Evolutionary conservation across 1,140 invertebrate genomes (phyloP).

Genomic region (Brachionus koreanus): DNA sequence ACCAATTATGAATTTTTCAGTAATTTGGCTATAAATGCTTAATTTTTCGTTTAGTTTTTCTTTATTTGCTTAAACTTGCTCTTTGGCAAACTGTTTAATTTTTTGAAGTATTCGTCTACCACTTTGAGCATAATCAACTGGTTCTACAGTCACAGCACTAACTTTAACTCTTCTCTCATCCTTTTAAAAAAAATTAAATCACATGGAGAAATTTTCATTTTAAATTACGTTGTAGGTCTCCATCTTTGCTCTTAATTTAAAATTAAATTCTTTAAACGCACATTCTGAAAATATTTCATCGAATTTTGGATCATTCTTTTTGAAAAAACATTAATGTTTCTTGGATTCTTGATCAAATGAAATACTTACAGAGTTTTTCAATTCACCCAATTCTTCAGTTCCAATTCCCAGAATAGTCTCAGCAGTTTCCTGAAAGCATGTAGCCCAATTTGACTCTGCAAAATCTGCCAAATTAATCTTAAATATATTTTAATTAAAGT

Average conservation of each 20-base stretch:
- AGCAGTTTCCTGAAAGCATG: constrained; percentile 79
- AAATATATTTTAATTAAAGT: no score
- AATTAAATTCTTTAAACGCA: constrained; percentile 73
- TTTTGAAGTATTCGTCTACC: constrained; percentile 34
- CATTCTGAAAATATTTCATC: constrained; percentile 68
- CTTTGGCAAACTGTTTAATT: constrained; percentile 40
- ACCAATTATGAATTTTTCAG: background rate
- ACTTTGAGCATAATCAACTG: constrained; percentile 16
- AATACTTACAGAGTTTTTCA: constrained; percentile 51
- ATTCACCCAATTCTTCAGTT: constrained; percentile 68
- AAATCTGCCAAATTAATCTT: constrained; percentile 75
- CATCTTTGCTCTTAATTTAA: constrained; percentile 77
- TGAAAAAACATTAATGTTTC: constrained; percentile 43
- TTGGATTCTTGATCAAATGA: constrained; percentile 51
- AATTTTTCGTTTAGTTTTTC: background rate
- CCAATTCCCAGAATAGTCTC: constrained; percentile 73
- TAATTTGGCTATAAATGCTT: background rate
- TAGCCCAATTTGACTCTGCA: constrained; percentile 76
- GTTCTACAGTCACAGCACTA: constrained; percentile 58
- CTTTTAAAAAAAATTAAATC: constrained; percentile 57
- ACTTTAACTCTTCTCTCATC: constrained; percentile 78
- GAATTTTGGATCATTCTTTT: constrained; percentile 57
- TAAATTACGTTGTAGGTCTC: constrained; percentile 76
- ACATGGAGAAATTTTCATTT: background rate
- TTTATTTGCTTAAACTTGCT: background rate